Percentiles rank a stretch among this genome's conserved stretches.
These are phyloP conservation scores for Stichopus horrens DNA, from an alignment of 53 echinoderm and acorn worm species.

Conservation along the genomic window DNA sequence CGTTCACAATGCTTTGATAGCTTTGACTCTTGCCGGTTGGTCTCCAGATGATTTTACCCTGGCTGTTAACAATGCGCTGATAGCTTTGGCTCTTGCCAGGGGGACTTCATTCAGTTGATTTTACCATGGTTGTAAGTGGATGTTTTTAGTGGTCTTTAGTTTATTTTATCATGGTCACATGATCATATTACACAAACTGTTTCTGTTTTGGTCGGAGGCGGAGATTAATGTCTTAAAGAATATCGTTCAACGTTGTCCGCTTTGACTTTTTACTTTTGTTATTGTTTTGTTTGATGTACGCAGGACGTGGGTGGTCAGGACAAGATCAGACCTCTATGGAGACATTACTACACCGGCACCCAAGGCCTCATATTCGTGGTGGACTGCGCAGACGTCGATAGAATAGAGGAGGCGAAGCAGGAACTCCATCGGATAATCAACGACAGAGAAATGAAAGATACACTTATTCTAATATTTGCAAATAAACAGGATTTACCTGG, in stretches of 20 bases:
- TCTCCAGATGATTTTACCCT: too few species aligned
- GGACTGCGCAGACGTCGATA: conserved; percentile 93
- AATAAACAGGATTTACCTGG: conserved; percentile 99
- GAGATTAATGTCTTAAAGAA: not conserved
- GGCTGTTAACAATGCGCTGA: too few species aligned
- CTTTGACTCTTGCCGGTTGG: too few species aligned
- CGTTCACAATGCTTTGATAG: too few species aligned
- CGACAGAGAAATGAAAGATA: conserved; percentile 99
- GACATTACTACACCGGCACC: conserved; percentile 99
- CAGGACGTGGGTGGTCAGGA: conserved; percentile 99
- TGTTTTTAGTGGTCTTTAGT: too few species aligned
- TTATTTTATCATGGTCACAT: too few species aligned
- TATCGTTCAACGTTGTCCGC: not conserved
- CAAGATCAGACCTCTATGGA: conserved; percentile 94
- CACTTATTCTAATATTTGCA: conserved; percentile 96
- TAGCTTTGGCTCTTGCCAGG: too few species aligned
- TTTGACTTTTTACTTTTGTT: not conserved
- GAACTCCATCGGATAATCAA: conserved; percentile 97
- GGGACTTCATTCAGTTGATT: too few species aligned
- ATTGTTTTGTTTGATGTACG: not conserved
- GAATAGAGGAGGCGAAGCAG: conserved; percentile 97
- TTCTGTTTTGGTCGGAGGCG: too few species aligned
- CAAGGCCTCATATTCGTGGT: conserved; percentile 98
- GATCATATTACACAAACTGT: too few species aligned
- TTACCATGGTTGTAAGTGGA: too few species aligned